A percentile compares a stretch with the other conserved stretches of the same genome.
Evolutionary conservation across 2,888 invertebrate species (phyloP).

Genomic region (Lissonota sp.): DNA sequence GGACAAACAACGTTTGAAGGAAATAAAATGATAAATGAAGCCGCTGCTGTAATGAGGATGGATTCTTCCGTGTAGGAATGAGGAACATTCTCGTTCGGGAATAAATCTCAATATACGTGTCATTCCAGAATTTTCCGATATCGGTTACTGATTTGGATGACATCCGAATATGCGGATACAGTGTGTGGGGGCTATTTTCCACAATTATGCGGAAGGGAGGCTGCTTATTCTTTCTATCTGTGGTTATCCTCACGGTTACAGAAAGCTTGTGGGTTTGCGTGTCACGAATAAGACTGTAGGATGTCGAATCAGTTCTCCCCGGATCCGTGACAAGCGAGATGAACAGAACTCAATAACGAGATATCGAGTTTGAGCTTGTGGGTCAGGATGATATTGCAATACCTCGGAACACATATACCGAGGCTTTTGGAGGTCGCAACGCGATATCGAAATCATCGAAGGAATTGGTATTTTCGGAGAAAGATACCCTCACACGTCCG

Average conservation of each 20-base stretch:
- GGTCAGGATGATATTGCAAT: slow-evolving; percentile 34
- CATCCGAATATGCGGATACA: no score
- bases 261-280: background rate
- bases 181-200: no score
- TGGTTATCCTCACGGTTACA: background rate
- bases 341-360: slow-evolving; percentile 50
- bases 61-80: no score
- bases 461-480: background rate
- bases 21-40: no score
- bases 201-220: no score
- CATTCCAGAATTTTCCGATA: no score
- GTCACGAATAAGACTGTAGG: slow-evolving; percentile 17
- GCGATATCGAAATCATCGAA: background rate
- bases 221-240: background rate
- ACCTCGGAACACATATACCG: background rate
- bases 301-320: slow-evolving; percentile 38
- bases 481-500: background rate
- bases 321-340: slow-evolving; percentile 37
- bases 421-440: background rate
- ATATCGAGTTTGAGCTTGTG: slow-evolving; percentile 31
- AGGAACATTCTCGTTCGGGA: no score
- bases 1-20: no score
- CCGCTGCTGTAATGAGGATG: no score
- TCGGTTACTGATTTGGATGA: no score
- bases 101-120: no score